phyloP scores from a whole-genome alignment of 2,888 invertebrate species.

The Lutraria lutraria region DNA sequence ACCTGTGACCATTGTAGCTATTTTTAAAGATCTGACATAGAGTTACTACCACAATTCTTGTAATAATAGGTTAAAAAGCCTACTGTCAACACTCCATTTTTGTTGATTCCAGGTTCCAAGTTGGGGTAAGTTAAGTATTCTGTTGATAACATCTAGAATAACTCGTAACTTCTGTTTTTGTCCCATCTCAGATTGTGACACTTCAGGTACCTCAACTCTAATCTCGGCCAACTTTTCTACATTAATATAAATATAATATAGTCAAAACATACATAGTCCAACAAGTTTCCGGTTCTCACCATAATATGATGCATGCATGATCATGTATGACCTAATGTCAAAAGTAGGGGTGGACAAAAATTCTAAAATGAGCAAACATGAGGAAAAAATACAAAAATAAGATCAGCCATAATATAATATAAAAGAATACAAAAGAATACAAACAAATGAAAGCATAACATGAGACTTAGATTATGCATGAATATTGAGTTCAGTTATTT shows the following conservation, averaged over 20 bases:
- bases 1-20: too few relatives aligned
- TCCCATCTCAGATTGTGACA: conserved; percentile 95
- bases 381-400: too few relatives aligned
- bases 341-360: too few relatives aligned
- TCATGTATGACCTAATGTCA: not conserved
- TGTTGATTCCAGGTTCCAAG: conserved; percentile 90
- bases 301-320: not conserved
- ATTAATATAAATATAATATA: not conserved
- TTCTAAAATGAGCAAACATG: too few relatives aligned
- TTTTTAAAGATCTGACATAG: too few relatives aligned
- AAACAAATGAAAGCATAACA: too few relatives aligned
- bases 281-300: not conserved
- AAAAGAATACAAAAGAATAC: too few relatives aligned
- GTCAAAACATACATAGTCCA: not conserved
- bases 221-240: conserved; percentile 93
- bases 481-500: too few relatives aligned
- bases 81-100: conserved; percentile 97
- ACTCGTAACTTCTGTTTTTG: conserved; percentile 97
- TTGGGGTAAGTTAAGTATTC: conserved; percentile 89
- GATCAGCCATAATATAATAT: too few relatives aligned
- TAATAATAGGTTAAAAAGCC: conserved; percentile 54
- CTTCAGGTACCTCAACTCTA: conserved; percentile 98
- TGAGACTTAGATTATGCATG: too few relatives aligned
- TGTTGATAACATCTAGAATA: conserved; percentile 95
- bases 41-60: too few relatives aligned